Percentiles rank a stretch among this genome's conserved stretches.
These are phyloP conservation scores for Cynocephalus volans DNA, from an alignment of 2,113 vertebrate species.

Conservation along the genomic window DNA sequence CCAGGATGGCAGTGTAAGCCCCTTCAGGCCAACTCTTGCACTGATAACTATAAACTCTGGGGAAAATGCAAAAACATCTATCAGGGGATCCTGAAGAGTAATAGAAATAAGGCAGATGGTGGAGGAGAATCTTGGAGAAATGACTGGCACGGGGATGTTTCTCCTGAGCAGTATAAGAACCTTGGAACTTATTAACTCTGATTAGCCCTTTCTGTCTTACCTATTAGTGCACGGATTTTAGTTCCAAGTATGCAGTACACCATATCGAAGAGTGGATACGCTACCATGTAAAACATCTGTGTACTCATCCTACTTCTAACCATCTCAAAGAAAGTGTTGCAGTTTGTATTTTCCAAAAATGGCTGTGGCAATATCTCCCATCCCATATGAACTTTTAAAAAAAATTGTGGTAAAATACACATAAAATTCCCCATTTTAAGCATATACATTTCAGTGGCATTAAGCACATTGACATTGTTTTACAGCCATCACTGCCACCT, in stretches of 20 bases:
- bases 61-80: neutral
- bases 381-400: too few relatives aligned
- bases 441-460: neutral
- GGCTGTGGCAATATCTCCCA: neutral
- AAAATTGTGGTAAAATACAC: neutral
- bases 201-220: neutral
- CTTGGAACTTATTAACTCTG: neutral
- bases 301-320: neutral
- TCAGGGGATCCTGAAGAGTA: neutral
- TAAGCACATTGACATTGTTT: neutral
- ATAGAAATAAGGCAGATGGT: neutral
- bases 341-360: neutral
- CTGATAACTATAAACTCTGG: neutral
- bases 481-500: neutral
- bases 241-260: neutral
- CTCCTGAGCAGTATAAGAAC: neutral
- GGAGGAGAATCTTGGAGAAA: neutral
- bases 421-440: neutral
- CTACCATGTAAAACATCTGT: neutral
- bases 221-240: neutral
- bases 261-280: neutral
- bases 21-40: neutral
- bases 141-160: neutral
- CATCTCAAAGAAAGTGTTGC: neutral
- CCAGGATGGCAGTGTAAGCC: neutral